These are phyloP conservation scores for Drosophila greeni DNA, from an alignment of 2,888 invertebrate genomes.

Conservation along the genomic window DNA sequence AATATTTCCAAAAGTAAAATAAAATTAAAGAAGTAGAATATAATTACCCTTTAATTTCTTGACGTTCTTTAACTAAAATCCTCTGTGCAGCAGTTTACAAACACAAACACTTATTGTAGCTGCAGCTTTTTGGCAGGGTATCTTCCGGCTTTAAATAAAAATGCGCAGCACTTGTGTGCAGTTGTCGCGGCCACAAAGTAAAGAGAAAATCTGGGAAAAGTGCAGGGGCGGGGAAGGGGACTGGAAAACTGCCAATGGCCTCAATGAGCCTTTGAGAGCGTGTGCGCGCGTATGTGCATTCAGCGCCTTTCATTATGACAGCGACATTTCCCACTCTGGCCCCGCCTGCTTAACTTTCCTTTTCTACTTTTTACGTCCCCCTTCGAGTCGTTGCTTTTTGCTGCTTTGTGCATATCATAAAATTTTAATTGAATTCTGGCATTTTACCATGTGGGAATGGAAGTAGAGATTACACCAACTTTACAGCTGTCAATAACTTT, in stretches of 20 bases:
- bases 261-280: conserved; percentile 42
- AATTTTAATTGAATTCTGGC: conserved; percentile 71
- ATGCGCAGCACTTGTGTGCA: conserved; percentile 63
- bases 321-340: conserved; percentile 19
- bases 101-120: neutral
- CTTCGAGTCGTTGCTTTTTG: conserved; percentile 45
- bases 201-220: conserved; percentile 23
- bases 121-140: conserved; percentile 26
- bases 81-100: rapidly evolving
- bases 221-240: neutral
- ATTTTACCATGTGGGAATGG: conserved; percentile 63
- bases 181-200: conserved; percentile 58
- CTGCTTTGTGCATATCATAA: conserved; percentile 65
- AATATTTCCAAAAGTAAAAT: neutral
- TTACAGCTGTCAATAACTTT: conserved; percentile 70
- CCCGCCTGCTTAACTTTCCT: conserved; percentile 29
- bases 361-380: conserved; percentile 32
- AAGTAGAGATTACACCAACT: conserved; percentile 54
- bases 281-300: conserved; percentile 25
- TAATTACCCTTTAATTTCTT: neutral
- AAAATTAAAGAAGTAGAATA: neutral
- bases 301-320: conserved; percentile 61
- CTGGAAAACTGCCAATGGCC: conserved; percentile 59
- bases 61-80: too few relatives aligned
- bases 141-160: conserved; percentile 44